These are phyloP conservation scores for Drosophila recens DNA, from an alignment of 2,888 invertebrate genomes.

Conservation along the genomic window DNA sequence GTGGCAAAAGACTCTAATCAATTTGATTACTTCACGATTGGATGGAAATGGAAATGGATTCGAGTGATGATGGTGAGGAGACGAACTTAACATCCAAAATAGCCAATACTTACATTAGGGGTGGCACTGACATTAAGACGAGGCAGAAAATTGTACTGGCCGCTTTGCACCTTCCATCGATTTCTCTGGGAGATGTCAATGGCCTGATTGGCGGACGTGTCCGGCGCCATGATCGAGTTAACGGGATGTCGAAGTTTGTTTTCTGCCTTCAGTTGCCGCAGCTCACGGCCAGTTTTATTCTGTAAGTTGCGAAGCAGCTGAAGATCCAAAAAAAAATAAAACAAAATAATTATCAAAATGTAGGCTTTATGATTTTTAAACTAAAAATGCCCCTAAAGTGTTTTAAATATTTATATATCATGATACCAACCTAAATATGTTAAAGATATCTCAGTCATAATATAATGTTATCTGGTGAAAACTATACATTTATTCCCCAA, in stretches of 20 bases:
- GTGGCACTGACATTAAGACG: conserved; percentile 42
- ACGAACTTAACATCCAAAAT: not conserved
- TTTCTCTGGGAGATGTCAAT: conserved; percentile 60
- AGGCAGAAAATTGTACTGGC: conserved; percentile 75
- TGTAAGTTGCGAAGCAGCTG: conserved; percentile 62
- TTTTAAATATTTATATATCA: no score
- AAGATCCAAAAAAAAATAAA: conserved; percentile 1
- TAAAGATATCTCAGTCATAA: no score
- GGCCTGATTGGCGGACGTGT: conserved; percentile 29
- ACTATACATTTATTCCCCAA: no score
- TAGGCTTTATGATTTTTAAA: no score
- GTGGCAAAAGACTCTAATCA: conserved; percentile 41
- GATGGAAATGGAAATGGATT: conserved; percentile 9
- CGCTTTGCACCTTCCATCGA: conserved; percentile 55
- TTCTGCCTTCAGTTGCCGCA: conserved; percentile 33
- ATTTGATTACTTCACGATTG: conserved; percentile 40
- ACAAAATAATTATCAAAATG: no score
- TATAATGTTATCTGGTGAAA: no score
- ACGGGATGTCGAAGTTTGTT: conserved; percentile 41
- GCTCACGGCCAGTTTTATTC: conserved; percentile 45
- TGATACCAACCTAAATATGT: no score
- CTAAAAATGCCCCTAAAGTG: no score
- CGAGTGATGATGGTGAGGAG: not conserved
- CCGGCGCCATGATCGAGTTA: conserved; percentile 23
- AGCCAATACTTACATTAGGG: conserved; percentile 36